Conservation (phyloP, 2,797 vertebrate genomes). For the Prionace glauca region DNA sequence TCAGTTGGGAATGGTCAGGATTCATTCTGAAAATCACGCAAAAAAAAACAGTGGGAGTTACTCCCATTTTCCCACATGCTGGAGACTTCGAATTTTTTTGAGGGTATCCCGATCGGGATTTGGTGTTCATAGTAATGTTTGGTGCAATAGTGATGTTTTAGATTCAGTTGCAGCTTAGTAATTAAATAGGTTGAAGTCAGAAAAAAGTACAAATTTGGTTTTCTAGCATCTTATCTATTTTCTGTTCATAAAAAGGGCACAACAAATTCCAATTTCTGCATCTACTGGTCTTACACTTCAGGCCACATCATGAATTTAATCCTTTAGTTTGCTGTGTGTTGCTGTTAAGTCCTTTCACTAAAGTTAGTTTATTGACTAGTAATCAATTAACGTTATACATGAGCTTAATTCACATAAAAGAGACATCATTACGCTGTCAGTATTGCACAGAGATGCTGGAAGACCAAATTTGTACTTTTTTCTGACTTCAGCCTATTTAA, state of each 20-base stretch:
- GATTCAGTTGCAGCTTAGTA: background rate
- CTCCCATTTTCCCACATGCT: too few species aligned
- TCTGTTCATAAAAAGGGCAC: background rate
- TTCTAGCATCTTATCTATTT: background rate
- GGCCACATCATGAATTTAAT: background rate
- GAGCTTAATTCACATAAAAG: background rate
- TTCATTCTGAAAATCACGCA: too few species aligned
- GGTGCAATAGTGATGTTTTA: background rate
- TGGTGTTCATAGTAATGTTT: background rate
- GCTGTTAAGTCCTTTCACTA: too few species aligned
- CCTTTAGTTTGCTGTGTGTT: background rate
- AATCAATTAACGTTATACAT: background rate
- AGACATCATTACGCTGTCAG: background rate
- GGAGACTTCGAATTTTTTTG: too few species aligned
- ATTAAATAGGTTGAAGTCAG: background rate
- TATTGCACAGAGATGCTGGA: background rate
- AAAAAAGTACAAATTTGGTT: background rate
- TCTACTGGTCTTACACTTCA: background rate
- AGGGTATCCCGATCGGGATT: background rate
- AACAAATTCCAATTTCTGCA: background rate
- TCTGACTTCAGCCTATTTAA: background rate
- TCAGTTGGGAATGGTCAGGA: too few species aligned
- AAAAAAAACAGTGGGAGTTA: too few species aligned
- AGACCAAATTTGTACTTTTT: background rate
- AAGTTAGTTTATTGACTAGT: background rate